Evolutionary conservation across 2,113 vertebrate genomes (phyloP), one percentile per base, ranked within the genome.

Genomic region (Trogon surrucura): DNA sequence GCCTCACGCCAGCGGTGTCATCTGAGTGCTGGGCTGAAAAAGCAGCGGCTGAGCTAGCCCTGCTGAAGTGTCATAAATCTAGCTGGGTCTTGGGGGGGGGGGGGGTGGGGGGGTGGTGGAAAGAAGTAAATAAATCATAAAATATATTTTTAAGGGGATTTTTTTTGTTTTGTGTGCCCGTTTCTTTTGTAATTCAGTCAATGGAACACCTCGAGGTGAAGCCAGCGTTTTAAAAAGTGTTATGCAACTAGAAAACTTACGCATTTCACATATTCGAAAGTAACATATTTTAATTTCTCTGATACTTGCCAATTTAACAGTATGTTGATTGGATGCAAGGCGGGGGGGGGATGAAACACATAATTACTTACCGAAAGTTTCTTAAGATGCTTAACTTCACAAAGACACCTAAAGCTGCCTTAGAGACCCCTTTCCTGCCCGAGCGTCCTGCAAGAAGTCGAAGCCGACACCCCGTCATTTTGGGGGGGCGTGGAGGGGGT

Each of bases 281-380:
- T 13, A 23, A 57, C 61, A 53, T 34, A 14, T 73, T 56, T 75
- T 67, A 1, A 26, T 60, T 88, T 79, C n/a, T 50, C 60, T 36
- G 78, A 8, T 21, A 34, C 11, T 44, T 25, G 44, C 30, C 73
- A 27, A 7, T 30, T 48, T n/a, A 48, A 41, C 7, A 53, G 47
- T 1, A 53, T 56, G 13, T 53, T 70, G 11, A 16, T 16, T 9
- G 30, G 64, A 41, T 53, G 69, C 25, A 9, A 30, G 15, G 5
- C n/a, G n/a, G n/a, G n/a, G 3, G 4, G 8, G 8, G 32, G 16
- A 13, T 11, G 5, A 6, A 1, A 11, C 0, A 10, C 8, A 4
- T 21, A 41, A 67, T 77, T 15, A 32, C 20, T 84, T 47, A 13
- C 64, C 27, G 0, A 16, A 13, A 67, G 11, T 30, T 50, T 88